Evolutionary conservation across 2,888 invertebrate species (phyloP), one percentile per base, ranked within the genome.

Genomic region (Cyclophora albipunctata): DNA sequence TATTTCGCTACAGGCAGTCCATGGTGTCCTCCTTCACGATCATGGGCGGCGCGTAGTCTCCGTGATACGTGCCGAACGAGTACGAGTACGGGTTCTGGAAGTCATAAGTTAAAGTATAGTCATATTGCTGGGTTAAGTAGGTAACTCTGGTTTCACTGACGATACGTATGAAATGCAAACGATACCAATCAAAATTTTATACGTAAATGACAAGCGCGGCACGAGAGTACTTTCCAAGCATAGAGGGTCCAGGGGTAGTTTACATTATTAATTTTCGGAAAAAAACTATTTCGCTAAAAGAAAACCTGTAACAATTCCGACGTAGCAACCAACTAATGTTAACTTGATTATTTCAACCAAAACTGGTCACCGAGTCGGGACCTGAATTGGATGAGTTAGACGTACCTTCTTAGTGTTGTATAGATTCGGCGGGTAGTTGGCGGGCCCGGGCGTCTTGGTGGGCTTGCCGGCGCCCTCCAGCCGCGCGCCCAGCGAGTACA

Each of bases 11-110:
- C 20, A 87, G 65, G 57, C 89, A 88, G 64, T 90, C 90, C 84
- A 90, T 86, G 46, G 90, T 89, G 66, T 92, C 92, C 51, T 90
- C 88, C 34, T 88, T 85, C 46, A 91, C 90, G 60, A 92, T 86
- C 73, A 91, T 90, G 3, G 91, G 90, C 42, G 89, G 83, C 7
- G 84, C 80, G 63, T 84, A 90, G 49, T 81, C 81, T 6, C 83
- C 89, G 70, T 92, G 91, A 53, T 86, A 84, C 20, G 85, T 82
- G 37, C 93, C 92, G 69, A 92, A 92, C 33, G 92, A 91, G 65
- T 89, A 92, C 35, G 88, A 77, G 48, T 88, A 88, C 5, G 81
- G 80, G 50, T 81, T 82, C 75, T 86, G 81, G 0, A 71, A 67
- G 34, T 20, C 20, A 20, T 20, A 20, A 20, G 20, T 20, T 20